These are phyloP conservation scores for Zonitis immaculata DNA, from an alignment of 2,888 invertebrate genomes.

Conservation along the genomic window DNA sequence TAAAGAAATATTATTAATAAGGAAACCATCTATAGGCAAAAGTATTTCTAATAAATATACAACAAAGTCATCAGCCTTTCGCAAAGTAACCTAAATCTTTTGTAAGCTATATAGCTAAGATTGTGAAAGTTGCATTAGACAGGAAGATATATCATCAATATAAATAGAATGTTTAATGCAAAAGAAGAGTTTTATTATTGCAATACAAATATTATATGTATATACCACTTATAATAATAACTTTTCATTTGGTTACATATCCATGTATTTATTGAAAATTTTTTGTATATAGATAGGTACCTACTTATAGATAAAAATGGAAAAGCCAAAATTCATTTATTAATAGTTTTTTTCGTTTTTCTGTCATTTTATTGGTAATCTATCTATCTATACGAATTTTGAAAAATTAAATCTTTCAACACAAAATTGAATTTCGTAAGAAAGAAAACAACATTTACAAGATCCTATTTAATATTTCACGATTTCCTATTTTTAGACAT, in stretches of 20 bases:
- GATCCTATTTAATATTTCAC: slow-evolving; percentile 24
- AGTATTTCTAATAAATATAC: background rate
- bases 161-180: slow-evolving; percentile 18
- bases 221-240: no score
- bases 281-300: no score
- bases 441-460: slow-evolving; percentile 1
- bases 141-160: slow-evolving; percentile 17
- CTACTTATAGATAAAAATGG: no score
- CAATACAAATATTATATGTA: slow-evolving; percentile 5
- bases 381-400: background rate
- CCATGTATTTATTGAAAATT: no score
- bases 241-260: no score
- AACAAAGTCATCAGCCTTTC: slow-evolving; percentile 15
- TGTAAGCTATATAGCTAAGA: slow-evolving; percentile 4
- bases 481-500: slow-evolving; percentile 31
- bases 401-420: slow-evolving; percentile 29
- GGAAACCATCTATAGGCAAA: background rate
- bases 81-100: slow-evolving; percentile 19
- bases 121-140: slow-evolving; percentile 20
- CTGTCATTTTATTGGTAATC: background rate
- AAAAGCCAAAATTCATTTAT: no score
- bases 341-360: no score
- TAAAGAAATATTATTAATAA: background rate
- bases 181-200: slow-evolving; percentile 4
- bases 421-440: slow-evolving; percentile 36